Evolutionary conservation across 2,113 vertebrate genomes (phyloP).

Genomic region (Eupsittula cactorum): DNA sequence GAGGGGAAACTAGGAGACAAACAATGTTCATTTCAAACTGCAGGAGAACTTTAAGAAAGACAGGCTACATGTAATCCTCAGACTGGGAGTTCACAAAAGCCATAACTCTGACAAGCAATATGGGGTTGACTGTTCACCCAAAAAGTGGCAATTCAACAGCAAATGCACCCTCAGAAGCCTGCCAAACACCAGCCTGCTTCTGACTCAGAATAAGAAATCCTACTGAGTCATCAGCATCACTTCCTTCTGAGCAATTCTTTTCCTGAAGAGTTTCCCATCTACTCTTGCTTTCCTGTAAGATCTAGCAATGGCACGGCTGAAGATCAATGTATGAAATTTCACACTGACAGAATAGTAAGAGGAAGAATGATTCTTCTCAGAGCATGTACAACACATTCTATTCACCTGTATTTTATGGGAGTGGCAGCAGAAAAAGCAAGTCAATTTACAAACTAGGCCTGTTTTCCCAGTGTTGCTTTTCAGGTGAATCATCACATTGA

Average conservation of each 20-base stretch:
- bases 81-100: not conserved
- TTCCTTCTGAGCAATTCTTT: constrained; percentile 30
- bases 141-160: not conserved
- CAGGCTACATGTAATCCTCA: not conserved
- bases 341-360: not conserved
- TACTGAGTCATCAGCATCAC: not conserved
- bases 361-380: not conserved
- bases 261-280: constrained; percentile 31
- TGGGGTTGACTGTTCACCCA: not conserved
- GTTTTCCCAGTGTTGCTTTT: constrained; percentile 18
- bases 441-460: constrained; percentile 37
- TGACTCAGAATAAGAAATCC: not conserved
- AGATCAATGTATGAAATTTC: not conserved
- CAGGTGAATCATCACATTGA: constrained; percentile 43
- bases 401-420: not conserved
- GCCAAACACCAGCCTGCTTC: not conserved
- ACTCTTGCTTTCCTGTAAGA: constrained; percentile 20
- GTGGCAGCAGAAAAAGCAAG: constrained; percentile 5
- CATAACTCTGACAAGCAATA: not conserved
- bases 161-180: not conserved
- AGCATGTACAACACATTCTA: not conserved
- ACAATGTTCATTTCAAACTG: not conserved
- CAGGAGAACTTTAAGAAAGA: not conserved
- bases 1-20: not conserved
- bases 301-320: not conserved